These are phyloP conservation scores for Rugalucina vietnamica DNA, from an alignment of 2,888 invertebrate species.

Conservation along the genomic window DNA sequence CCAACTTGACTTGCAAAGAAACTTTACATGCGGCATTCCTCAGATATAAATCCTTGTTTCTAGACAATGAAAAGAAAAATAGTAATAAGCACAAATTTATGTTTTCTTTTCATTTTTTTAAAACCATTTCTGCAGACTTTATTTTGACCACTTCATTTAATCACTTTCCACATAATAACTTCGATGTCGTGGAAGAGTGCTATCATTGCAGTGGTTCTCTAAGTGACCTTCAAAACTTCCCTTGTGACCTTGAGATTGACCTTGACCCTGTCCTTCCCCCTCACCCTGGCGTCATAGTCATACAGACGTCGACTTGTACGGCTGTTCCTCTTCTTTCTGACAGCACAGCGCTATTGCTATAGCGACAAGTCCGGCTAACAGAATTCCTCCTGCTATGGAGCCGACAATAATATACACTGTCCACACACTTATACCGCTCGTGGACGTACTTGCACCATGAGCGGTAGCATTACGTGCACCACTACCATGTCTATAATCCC, in stretches of 20 bases:
- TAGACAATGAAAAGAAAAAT: too few relatives aligned
- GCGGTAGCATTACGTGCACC: background rate
- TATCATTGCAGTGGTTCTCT: conserved; percentile 13
- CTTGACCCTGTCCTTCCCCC: conserved; percentile 44
- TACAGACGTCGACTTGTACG: conserved; percentile 78
- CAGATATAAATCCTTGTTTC: too few relatives aligned
- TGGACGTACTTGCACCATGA: background rate
- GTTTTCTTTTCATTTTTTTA: too few relatives aligned
- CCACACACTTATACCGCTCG: conserved; percentile 70
- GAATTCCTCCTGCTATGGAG: conserved; percentile 75
- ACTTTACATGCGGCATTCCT: too few relatives aligned
- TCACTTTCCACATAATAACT: conserved; percentile 42
- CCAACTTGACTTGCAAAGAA: too few relatives aligned
- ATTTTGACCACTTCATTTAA: background rate
- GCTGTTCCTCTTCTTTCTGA: conserved; percentile 69
- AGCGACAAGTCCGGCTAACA: conserved; percentile 76
- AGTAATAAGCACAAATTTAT: too few relatives aligned
- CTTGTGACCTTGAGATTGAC: conserved; percentile 5
- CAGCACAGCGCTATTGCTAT: conserved; percentile 78
- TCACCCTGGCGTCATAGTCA: conserved; percentile 68
- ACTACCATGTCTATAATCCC: background rate
- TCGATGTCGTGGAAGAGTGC: conserved; percentile 30
- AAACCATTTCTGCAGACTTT: too few relatives aligned
- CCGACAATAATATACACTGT: conserved; percentile 80
- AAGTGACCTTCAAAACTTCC: conserved; percentile 1